Percentiles rank a stretch among this genome's conserved stretches.
Conservation (phyloP, 1,140 invertebrate genomes). For the Sitobion miscanthi region DNA sequence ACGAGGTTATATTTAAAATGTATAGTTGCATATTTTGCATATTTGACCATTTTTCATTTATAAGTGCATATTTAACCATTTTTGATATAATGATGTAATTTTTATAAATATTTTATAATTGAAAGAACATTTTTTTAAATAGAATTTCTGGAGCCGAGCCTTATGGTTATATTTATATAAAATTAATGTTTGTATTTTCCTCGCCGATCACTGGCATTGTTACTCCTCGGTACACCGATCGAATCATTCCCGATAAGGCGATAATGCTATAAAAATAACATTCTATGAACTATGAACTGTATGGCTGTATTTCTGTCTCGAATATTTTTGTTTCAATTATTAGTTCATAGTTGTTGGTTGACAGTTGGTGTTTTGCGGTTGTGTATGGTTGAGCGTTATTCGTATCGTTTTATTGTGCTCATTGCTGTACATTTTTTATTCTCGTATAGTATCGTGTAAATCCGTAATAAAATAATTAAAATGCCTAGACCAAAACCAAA, state of each 20-base stretch:
- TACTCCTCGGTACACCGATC: background rate
- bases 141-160: no score
- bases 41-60: no score
- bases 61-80: no score
- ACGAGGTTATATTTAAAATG: no score
- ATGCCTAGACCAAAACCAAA: slow-evolving; percentile 21
- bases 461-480: background rate
- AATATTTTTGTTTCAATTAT: no score
- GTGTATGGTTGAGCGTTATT: background rate
- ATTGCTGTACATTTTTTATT: background rate
- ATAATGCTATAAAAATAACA: background rate
- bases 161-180: no score
- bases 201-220: background rate
- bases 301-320: no score
- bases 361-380: background rate
- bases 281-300: background rate
- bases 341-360: background rate
- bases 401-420: background rate
- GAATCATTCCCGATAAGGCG: background rate
- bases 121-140: no score
- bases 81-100: no score
- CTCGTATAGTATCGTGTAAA: background rate
- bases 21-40: no score
- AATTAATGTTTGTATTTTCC: no score
- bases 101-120: no score